phyloP scores from a whole-genome alignment of 1,140 invertebrate species.

The Manduca sexta region DNA sequence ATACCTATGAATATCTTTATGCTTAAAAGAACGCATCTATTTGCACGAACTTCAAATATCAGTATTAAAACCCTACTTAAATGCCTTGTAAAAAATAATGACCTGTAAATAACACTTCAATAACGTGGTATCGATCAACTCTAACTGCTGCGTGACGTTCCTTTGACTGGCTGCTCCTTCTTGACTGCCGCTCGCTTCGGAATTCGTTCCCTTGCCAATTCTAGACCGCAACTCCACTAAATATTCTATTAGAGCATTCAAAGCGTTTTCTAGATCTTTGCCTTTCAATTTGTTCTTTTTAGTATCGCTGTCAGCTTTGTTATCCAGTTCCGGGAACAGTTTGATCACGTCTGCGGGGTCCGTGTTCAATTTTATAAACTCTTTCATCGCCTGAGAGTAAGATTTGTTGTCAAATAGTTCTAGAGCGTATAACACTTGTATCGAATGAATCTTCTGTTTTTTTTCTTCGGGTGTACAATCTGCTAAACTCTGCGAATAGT shows the following conservation, averaged over 20 bases:
- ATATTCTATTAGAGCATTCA: constrained; percentile 93
- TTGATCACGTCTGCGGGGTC: constrained; percentile 96
- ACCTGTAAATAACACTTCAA: constrained; percentile 97
- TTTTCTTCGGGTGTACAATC: constrained; percentile 89
- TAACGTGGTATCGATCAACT: constrained; percentile 97
- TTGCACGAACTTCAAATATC: too few species aligned
- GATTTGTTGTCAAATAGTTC: constrained; percentile 92
- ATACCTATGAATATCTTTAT: too few species aligned
- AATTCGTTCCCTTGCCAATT: constrained; percentile 59
- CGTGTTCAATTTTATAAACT: constrained; percentile 91
- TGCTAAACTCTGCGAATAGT: constrained; percentile 82
- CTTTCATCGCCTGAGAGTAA: constrained; percentile 91
- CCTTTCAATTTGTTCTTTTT: constrained; percentile 77
- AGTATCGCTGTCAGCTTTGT: constrained; percentile 72
- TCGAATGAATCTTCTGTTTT: constrained; percentile 85
- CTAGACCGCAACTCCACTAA: constrained; percentile 83
- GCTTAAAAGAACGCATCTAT: too few species aligned
- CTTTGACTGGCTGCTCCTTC: constrained; percentile 54
- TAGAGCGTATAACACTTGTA: constrained; percentile 92
- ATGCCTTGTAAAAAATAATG: background rate
- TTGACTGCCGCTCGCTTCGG: constrained; percentile 43
- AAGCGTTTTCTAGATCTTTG: constrained; percentile 88
- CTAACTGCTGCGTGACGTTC: constrained; percentile 79
- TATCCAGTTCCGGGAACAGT: constrained; percentile 92
- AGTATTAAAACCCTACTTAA: too few species aligned